Evolutionary conservation across 2,113 vertebrate species (phyloP).

Genomic region (Piprites chloris): DNA sequence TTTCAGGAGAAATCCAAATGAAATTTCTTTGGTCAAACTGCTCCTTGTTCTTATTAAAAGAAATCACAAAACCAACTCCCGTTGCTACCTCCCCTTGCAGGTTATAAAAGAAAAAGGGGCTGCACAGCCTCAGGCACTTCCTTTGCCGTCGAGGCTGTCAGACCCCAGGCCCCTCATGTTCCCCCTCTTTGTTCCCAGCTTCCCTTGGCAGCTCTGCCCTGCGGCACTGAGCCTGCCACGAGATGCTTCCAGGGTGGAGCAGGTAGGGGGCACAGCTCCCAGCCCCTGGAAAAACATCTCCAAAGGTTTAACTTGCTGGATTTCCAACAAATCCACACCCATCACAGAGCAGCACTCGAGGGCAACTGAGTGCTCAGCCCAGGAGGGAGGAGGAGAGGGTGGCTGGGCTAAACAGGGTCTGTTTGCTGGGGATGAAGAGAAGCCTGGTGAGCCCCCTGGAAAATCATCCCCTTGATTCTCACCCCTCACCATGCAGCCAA

Average conservation of each 20-base stretch:
- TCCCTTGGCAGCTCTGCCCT: neutral
- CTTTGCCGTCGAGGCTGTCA: neutral
- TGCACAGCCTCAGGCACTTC: neutral
- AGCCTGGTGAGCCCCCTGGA: neutral
- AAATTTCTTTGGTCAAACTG: neutral
- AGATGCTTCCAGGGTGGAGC: neutral
- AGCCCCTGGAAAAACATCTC: slow-evolving; percentile 47
- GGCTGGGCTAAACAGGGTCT: neutral
- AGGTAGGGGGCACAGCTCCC: slow-evolving; percentile 8
- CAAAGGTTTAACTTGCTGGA: neutral
- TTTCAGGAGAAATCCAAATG: neutral
- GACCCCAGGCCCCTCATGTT: rapidly evolving
- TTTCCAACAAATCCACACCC: slow-evolving; percentile 29
- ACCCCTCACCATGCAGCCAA: rapidly evolving
- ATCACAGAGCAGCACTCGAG: neutral
- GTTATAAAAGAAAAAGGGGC: neutral
- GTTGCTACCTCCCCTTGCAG: neutral
- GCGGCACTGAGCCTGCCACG: rapidly evolving
- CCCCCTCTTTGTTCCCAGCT: neutral
- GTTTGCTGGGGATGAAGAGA: neutral
- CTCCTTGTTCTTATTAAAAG: neutral
- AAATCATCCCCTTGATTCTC: neutral
- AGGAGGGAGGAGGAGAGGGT: neutral
- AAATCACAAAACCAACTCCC: neutral
- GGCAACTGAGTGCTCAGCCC: neutral